Conservation (phyloP, 2,888 invertebrate genomes). For the Apamea sordens region DNA sequence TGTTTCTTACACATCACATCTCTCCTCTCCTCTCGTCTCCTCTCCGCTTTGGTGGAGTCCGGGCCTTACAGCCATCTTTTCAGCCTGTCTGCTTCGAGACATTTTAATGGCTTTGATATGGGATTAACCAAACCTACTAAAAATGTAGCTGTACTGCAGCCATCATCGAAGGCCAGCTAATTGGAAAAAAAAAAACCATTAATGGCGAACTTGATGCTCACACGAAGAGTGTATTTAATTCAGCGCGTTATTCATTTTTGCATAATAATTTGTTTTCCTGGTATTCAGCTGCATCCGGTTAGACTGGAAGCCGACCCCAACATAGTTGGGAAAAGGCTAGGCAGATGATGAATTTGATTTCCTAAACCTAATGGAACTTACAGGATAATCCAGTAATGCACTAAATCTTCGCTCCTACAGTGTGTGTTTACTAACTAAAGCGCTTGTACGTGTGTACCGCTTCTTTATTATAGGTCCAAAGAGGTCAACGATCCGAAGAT, state of each 20-base stretch:
- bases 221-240: background rate
- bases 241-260: background rate
- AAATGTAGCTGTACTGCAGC: background rate
- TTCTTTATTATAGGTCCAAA: slow-evolving; percentile 51
- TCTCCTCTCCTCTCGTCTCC: too few relatives aligned
- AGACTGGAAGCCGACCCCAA: too few relatives aligned
- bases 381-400: background rate
- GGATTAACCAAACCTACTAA: background rate
- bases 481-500: slow-evolving; percentile 49
- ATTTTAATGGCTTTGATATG: background rate
- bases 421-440: slow-evolving; percentile 37
- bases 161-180: background rate
- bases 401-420: slow-evolving; percentile 2
- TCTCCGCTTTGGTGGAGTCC: too few relatives aligned
- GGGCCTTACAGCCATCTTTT: background rate
- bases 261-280: background rate
- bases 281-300: too few relatives aligned
- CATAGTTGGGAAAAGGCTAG: too few relatives aligned
- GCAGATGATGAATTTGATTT: too few relatives aligned
- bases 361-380: background rate
- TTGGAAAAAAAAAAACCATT: background rate
- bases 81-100: background rate
- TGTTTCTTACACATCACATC: too few relatives aligned
- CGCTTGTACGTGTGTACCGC: slow-evolving; percentile 31
- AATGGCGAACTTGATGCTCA: background rate